Evolutionary conservation across 2,113 vertebrate species (phyloP), one percentile per base, ranked within the genome.

Genomic region (Calyptommatus sinebrachiatus): DNA sequence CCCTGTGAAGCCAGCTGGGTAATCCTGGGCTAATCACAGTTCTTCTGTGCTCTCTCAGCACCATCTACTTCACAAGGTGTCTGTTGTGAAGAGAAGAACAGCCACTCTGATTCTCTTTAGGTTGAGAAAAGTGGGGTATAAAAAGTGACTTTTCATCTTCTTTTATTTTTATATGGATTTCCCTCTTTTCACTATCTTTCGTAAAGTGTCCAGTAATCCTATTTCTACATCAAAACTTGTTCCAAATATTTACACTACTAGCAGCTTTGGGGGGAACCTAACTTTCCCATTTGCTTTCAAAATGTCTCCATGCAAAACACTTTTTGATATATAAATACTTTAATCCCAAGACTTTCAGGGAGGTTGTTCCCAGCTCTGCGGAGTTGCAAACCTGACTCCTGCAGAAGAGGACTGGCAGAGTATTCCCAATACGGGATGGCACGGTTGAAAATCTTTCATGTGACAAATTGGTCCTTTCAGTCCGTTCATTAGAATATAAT

Each of bases 381-480:
- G 10, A 4, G 5, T 50, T 66, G 77, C 62, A 24, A 16, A 53
- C 70, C 73, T 76, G n/a, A 73, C 81, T 74, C 29, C 78, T 61
- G 65, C 46, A 73, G 79, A 82, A 88, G 86, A 87, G 85, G 88
- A 80, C 84, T 89, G 88, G 83, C 85, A 92, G 79, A 89, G 83
- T 87, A 84, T 76, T 77, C 48, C 80, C 66, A 63, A 83, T 84
- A 85, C 18, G 0, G 79, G 81, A 83, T 77, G 83, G 60, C 80
- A 79, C 76, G 81, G 68, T 88, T 89, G 84, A 57, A 89, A 84
- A 61, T 73, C 77, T 82, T 85, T 82, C 86, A 88, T 62, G 78
- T 68, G 68, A 90, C 35, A 73, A 86, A 53, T 73, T 85, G 74
- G 84, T 73, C 85, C 84, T 86, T 67, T 89, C 79, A 31, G 82